Percentiles rank a stretch among this genome's conserved stretches.
phyloP scores from a whole-genome alignment of 2,113 vertebrate species.

The Seriola dumerili region DNA sequence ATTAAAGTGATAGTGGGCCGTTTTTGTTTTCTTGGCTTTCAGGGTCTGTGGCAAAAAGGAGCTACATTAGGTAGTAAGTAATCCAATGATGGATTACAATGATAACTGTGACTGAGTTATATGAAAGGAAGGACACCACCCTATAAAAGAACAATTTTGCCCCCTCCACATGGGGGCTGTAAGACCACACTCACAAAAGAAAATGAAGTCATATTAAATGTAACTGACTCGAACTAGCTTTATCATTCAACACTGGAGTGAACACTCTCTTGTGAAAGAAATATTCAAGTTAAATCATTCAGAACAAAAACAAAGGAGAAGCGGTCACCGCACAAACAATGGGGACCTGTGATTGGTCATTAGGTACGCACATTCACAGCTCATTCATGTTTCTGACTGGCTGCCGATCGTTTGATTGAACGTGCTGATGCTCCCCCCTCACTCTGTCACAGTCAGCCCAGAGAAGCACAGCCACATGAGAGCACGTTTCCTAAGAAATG shows the following conservation, averaged over 20 bases:
- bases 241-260: too few relatives aligned
- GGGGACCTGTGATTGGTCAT: background rate
- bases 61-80: too few relatives aligned
- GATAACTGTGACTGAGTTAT: too few relatives aligned
- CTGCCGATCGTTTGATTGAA: background rate
- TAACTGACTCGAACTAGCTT: too few relatives aligned
- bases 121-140: too few relatives aligned
- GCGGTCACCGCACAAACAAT: background rate
- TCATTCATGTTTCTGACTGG: background rate
- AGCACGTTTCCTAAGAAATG: background rate
- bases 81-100: too few relatives aligned
- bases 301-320: background rate
- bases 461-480: background rate
- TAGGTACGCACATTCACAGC: background rate
- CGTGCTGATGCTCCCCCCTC: background rate
- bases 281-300: too few relatives aligned
- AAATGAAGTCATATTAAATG: too few relatives aligned
- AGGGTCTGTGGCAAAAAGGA: background rate
- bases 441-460: background rate
- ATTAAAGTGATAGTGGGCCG: background rate
- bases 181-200: background rate
- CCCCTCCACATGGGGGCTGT: too few relatives aligned
- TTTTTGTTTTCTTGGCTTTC: background rate
- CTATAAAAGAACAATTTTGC: background rate
- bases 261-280: background rate